phyloP scores from a whole-genome alignment of 1,140 invertebrate species.

The Schlechtendalia chinensis region DNA sequence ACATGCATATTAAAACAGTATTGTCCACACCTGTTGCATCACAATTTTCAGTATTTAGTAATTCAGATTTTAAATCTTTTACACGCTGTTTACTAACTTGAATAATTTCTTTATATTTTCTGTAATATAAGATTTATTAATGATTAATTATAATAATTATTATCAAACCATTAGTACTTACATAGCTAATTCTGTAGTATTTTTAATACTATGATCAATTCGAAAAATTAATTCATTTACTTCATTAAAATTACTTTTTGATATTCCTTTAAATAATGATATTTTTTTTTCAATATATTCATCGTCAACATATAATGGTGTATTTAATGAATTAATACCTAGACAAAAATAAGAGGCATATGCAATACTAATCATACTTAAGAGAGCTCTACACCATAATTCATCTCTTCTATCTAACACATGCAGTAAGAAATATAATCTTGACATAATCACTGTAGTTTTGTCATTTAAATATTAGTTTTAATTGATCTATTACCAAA shows the following conservation, averaged over 20 bases:
- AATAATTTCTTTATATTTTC: constrained; percentile 46
- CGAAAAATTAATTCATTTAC: constrained; percentile 27
- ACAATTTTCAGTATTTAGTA: constrained; percentile 1
- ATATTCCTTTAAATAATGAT: constrained; percentile 2
- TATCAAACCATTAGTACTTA: constrained; percentile 11
- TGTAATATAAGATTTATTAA: not conserved
- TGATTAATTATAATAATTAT: not conserved
- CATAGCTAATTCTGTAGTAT: not conserved
- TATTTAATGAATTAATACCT: constrained; percentile 7
- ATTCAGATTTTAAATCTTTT: constrained; percentile 37
- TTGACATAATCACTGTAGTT: no score
- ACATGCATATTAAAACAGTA: not conserved
- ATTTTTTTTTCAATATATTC: constrained; percentile 30
- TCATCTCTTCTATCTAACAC: no score
- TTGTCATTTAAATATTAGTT: no score
- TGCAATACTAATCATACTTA: not conserved
- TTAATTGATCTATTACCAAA: no score
- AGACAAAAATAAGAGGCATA: not conserved
- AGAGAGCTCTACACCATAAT: not conserved
- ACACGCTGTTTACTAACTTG: constrained; percentile 31
- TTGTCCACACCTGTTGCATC: constrained; percentile 25
- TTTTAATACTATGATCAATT: not conserved
- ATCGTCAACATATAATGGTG: constrained; percentile 13
- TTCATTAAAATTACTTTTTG: constrained; percentile 40
- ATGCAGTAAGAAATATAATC: not conserved